A percentile compares a stretch with the other conserved stretches of the same genome.
Evolutionary conservation across 2,113 vertebrate genomes (phyloP).

Genomic region (Raja brachyura): DNA sequence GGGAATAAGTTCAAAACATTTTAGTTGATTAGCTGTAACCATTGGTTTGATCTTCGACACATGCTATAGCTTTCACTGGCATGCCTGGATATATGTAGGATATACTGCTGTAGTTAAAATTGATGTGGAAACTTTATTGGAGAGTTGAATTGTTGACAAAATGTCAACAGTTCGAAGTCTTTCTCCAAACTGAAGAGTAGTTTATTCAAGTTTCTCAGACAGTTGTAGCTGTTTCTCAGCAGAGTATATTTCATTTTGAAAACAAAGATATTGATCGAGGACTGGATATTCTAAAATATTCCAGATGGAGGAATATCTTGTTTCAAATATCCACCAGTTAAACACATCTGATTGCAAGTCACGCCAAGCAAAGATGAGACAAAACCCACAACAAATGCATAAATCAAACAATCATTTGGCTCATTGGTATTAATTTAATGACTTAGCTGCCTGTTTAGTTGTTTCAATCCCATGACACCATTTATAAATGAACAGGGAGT

Average conservation of each 20-base stretch:
- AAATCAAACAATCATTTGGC: background rate
- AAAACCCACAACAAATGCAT: background rate
- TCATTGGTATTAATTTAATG: background rate
- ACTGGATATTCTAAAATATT: slow-evolving; percentile 31
- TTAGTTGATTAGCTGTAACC: slow-evolving; percentile 20
- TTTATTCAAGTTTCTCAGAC: background rate
- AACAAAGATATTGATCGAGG: slow-evolving; percentile 20
- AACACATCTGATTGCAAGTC: slow-evolving; percentile 10
- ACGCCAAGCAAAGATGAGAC: background rate
- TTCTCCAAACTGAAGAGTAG: slow-evolving; percentile 2
- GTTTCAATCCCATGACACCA: background rate
- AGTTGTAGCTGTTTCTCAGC: background rate
- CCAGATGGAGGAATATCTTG: background rate
- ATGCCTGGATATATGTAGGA: background rate
- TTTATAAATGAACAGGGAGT: background rate
- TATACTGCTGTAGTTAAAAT: background rate
- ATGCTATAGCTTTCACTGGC: background rate
- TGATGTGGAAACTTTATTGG: slow-evolving; percentile 25
- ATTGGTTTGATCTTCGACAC: background rate
- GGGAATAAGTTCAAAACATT: background rate
- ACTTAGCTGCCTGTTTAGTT: background rate
- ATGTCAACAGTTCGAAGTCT: slow-evolving; percentile 1
- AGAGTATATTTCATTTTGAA: slow-evolving; percentile 24
- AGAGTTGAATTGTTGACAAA: slow-evolving; percentile 26
- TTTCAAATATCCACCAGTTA: background rate